Evolutionary conservation across 2,888 invertebrate genomes (phyloP).

Genomic region (Dryococelus australis): DNA sequence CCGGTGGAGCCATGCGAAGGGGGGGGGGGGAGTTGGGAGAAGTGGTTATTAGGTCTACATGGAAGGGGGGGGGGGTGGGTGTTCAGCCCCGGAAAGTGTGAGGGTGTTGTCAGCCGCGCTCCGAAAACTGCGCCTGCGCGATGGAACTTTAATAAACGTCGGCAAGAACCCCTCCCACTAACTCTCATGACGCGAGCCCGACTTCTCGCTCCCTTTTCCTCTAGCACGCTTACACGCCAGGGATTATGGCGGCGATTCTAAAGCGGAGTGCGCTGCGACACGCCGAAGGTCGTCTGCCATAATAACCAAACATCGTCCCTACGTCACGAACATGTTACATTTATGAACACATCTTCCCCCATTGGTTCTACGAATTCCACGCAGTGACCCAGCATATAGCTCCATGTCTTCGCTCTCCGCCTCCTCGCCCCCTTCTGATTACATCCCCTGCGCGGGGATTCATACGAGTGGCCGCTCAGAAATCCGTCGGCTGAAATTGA

Average conservation of each 20-base stretch:
- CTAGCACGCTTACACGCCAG: neutral
- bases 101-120: neutral
- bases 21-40: neutral
- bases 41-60: neutral
- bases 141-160: constrained; percentile 16
- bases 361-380: no score
- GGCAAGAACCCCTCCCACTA: neutral
- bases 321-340: neutral
- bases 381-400: neutral
- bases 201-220: neutral
- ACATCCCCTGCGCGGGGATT: no score
- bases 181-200: no score
- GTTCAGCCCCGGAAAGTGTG: neutral
- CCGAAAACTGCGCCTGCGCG: neutral
- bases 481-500: neutral
- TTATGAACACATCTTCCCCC: neutral
- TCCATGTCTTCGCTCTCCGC: neutral
- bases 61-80: neutral
- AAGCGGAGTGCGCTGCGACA: no score
- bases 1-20: no score
- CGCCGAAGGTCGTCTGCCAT: no score
- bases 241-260: neutral
- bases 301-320: no score
- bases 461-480: neutral
- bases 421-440: neutral